Conservation (phyloP, 2,888 invertebrate genomes). For the Yponomeuta plumbellus region DNA sequence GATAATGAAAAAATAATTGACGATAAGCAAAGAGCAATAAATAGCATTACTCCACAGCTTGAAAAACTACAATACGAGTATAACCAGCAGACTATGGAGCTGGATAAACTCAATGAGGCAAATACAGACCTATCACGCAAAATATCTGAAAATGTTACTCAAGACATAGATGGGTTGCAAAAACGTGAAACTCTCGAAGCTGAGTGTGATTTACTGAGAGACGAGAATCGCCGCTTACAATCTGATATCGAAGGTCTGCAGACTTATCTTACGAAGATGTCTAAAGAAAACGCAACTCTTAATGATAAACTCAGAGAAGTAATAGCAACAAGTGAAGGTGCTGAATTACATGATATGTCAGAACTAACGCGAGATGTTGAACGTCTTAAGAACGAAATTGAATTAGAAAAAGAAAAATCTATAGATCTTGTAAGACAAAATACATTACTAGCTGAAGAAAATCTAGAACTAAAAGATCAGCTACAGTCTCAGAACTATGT, state of each 20-base stretch:
- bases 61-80: slow-evolving; percentile 22
- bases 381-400: slow-evolving; percentile 41
- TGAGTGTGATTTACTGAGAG: slow-evolving; percentile 50
- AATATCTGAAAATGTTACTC: slow-evolving; percentile 18
- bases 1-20: slow-evolving; percentile 25
- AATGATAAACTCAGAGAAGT: slow-evolving; percentile 67
- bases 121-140: slow-evolving; percentile 23
- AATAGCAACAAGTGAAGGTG: slow-evolving; percentile 59
- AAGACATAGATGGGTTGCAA: slow-evolving; percentile 24
- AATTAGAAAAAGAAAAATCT: slow-evolving; percentile 53
- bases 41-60: slow-evolving; percentile 28
- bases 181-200: slow-evolving; percentile 36
- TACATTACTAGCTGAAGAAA: slow-evolving; percentile 62
- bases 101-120: slow-evolving; percentile 26
- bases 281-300: slow-evolving; percentile 65
- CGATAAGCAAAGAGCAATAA: slow-evolving; percentile 22
- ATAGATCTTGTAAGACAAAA: slow-evolving; percentile 66
- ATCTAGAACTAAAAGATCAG: slow-evolving; percentile 69
- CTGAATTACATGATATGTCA: slow-evolving; percentile 41
- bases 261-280: slow-evolving; percentile 65
- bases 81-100: slow-evolving; percentile 20
- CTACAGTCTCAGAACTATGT: slow-evolving; percentile 51
- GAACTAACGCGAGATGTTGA: slow-evolving; percentile 35
- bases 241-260: slow-evolving; percentile 69
- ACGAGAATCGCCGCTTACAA: slow-evolving; percentile 60